Evolutionary conservation across 2,113 vertebrate species (phyloP), one percentile per base, ranked within the genome.

Genomic region (Oryzias javanicus): DNA sequence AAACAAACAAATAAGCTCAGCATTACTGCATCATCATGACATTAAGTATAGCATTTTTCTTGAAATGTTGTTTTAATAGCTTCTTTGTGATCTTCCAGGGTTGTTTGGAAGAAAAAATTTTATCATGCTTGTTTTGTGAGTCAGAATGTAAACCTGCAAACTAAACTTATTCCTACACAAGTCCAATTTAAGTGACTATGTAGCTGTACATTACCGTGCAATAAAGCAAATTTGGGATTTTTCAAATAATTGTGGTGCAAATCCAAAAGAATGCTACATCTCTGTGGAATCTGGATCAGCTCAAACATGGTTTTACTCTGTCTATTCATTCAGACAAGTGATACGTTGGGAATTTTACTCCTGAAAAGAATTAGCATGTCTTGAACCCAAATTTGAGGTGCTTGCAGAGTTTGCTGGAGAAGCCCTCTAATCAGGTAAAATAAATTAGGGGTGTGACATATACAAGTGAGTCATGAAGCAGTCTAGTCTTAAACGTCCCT

Each of bases 361-460:
- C 20, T 51, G 35, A 49, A 55, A 42, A 27, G 49, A 67, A 74
- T 83, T 59, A 71, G 64, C 29, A 55, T 52, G 70, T 64, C 45
- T 70, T 22, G 20, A 42, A 15, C 59, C 18, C 53, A 51, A 55
- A 18, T 60, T 66, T 20, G 60, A 16, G 42, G 4, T 64, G 22
- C 25, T 49, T 8, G 16, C n/a, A 55, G 57, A 45, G 40, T 25
- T 40, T 18, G 27, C 14, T 51, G 46, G 19, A 19, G 27, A 35
- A 69, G 57, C 27, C 67, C 35, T 74, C 56, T 61, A 54, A 49
- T 64, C 50, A 57, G 24, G 4, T n/a, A 2, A 45, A 51, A 51
- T 54, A 48, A 75, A 63, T 14, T 35, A 12, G 13, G 17, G 53
- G 7, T 72, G 47, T 48, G 50, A 51, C 15, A 35, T 20, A 59